Evolutionary conservation across 2,888 invertebrate species (phyloP).

Genomic region (Ophonus ardosiacus): DNA sequence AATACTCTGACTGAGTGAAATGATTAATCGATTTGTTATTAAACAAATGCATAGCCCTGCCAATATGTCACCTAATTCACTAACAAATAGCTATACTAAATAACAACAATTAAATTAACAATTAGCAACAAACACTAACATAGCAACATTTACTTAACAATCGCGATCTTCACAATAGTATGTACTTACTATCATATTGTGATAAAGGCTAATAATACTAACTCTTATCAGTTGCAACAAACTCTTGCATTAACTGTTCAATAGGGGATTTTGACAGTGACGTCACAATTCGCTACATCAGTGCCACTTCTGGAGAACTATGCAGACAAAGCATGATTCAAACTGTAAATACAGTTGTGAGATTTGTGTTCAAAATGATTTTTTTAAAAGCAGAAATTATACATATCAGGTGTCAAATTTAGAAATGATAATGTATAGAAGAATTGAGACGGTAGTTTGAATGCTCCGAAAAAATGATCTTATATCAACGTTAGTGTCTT

Average conservation of each 20-base stretch:
- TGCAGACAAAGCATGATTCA: too few species aligned
- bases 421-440: too few species aligned
- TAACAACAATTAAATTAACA: slow-evolving; percentile 74
- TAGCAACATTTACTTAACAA: slow-evolving; percentile 70
- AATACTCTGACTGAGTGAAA: slow-evolving; percentile 35
- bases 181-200: slow-evolving; percentile 41
- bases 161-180: slow-evolving; percentile 53
- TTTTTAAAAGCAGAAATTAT: too few species aligned
- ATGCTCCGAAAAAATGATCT: too few species aligned
- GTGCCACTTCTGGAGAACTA: too few species aligned
- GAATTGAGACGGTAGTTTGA: too few species aligned
- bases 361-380: too few species aligned
- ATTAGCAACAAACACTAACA: slow-evolving; percentile 72
- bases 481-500: too few species aligned
- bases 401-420: too few species aligned
- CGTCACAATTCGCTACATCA: too few species aligned
- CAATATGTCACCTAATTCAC: slow-evolving; percentile 57
- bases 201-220: slow-evolving; percentile 52
- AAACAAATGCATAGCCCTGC: slow-evolving; percentile 45
- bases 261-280: too few species aligned
- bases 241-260: slow-evolving; percentile 21
- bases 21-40: slow-evolving; percentile 36
- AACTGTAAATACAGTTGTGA: too few species aligned
- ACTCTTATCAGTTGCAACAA: slow-evolving; percentile 26
- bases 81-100: slow-evolving; percentile 71